These are phyloP conservation scores for Seriola dumerili DNA, from an alignment of 2,113 vertebrate genomes.

Conservation along the genomic window DNA sequence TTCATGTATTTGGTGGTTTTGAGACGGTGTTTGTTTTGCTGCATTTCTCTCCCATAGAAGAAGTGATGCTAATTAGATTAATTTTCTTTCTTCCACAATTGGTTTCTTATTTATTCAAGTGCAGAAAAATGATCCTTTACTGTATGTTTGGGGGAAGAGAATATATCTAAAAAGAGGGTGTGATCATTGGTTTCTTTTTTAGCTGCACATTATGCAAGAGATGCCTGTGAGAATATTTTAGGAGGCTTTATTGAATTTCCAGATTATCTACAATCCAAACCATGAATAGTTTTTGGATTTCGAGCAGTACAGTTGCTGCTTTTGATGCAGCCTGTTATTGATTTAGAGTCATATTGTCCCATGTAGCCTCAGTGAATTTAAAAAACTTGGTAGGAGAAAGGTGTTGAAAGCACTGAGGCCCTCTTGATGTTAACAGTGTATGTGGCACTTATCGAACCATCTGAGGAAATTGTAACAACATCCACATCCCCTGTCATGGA, in stretches of 20 bases:
- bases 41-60: not conserved
- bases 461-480: conserved; percentile 38
- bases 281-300: conserved; percentile 29
- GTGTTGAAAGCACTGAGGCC: conserved; percentile 21
- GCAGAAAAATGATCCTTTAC: not conserved
- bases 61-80: not conserved
- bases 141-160: not conserved
- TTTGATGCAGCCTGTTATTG: conserved; percentile 15
- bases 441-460: conserved; percentile 35
- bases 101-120: conserved; percentile 6
- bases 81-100: conserved; percentile 18
- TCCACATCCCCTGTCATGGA: conserved; percentile 30
- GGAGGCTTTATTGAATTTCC: conserved; percentile 19
- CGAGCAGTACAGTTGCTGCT: not conserved
- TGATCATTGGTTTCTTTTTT: conserved; percentile 1
- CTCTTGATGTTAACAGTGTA: conserved; percentile 4
- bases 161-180: not conserved
- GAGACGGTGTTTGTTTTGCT: not conserved
- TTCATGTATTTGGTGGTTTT: not conserved
- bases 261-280: conserved; percentile 15
- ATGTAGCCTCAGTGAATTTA: conserved; percentile 32
- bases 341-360: conserved; percentile 30
- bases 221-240: not conserved
- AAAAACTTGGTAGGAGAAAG: conserved; percentile 23
- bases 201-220: not conserved